Conservation (phyloP, 2,888 invertebrate species). For the Oscheius sp. region DNA sequence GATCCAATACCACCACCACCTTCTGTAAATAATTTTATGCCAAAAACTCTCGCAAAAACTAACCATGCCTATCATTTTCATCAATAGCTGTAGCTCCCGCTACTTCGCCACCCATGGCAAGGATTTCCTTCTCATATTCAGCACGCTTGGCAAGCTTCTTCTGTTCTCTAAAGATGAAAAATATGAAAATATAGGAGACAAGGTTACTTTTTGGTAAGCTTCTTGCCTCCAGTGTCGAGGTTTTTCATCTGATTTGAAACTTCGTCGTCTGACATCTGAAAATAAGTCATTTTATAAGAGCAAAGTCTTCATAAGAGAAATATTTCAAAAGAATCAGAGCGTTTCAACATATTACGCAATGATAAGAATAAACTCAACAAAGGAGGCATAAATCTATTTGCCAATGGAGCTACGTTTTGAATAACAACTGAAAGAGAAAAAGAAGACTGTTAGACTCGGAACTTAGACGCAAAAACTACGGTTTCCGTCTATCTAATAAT, state of each 20-base stretch:
- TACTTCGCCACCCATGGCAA: conserved; percentile 69
- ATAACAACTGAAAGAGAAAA: too few species aligned
- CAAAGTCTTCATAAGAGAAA: background rate
- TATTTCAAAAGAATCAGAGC: background rate
- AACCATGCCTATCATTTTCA: conserved; percentile 22
- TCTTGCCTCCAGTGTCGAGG: conserved; percentile 41
- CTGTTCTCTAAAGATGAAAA: conserved; percentile 50
- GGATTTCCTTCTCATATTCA: conserved; percentile 65
- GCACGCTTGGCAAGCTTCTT: conserved; percentile 59
- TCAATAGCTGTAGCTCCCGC: conserved; percentile 43
- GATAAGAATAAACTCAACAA: too few species aligned
- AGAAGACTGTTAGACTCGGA: too few species aligned
- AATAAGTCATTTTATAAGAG: background rate
- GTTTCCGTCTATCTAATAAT: too few species aligned
- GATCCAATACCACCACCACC: conserved; percentile 72
- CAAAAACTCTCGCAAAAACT: conserved; percentile 9
- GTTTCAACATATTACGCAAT: too few species aligned
- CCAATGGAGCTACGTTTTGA: too few species aligned
- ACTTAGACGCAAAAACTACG: too few species aligned
- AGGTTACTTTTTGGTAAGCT: conserved; percentile 49
- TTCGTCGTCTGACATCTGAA: conserved; percentile 35
- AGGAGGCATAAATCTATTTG: background rate
- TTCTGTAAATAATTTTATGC: conserved; percentile 19
- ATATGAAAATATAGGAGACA: background rate
- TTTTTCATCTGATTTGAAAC: conserved; percentile 21